Conservation (phyloP, 2,113 vertebrate species). For the Oncorhynchus clarkii region DNA sequence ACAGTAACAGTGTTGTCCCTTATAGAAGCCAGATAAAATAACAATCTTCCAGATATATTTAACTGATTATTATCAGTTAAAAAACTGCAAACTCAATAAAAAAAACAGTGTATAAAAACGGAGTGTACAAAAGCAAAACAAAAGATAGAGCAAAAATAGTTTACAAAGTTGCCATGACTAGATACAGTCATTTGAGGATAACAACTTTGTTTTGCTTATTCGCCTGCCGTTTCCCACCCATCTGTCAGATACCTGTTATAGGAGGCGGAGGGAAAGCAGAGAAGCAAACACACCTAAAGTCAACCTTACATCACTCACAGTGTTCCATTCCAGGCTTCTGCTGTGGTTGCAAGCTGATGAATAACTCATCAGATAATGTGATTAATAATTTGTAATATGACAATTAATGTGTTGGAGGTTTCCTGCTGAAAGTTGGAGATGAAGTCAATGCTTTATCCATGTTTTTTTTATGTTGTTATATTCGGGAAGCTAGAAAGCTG, state of each 20-base stretch:
- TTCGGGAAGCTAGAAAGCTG: background rate
- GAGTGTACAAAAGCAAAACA: too few species aligned
- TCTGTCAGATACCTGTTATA: background rate
- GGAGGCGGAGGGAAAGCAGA: background rate
- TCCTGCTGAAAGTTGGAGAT: background rate
- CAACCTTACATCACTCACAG: background rate
- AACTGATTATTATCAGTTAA: too few species aligned
- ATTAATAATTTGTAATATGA: slow-evolving; percentile 53
- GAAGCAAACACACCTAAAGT: background rate
- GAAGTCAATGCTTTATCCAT: slow-evolving; percentile 17
- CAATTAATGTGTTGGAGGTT: slow-evolving; percentile 5
- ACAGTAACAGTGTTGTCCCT: too few species aligned
- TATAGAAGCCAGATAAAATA: too few species aligned
- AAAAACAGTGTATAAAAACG: too few species aligned
- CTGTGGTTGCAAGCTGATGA: slow-evolving; percentile 23
- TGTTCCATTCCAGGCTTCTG: background rate
- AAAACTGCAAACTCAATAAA: too few species aligned
- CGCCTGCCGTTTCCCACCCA: background rate
- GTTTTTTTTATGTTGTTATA: slow-evolving; percentile 34
- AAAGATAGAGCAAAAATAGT: too few species aligned
- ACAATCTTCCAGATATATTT: too few species aligned
- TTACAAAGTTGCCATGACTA: too few species aligned
- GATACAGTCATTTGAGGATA: background rate
- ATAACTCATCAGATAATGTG: slow-evolving; percentile 55
- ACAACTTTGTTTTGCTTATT: background rate